These are phyloP conservation scores for Tupaia chinensis DNA, from an alignment of 2,113 vertebrate species.

Conservation along the genomic window DNA sequence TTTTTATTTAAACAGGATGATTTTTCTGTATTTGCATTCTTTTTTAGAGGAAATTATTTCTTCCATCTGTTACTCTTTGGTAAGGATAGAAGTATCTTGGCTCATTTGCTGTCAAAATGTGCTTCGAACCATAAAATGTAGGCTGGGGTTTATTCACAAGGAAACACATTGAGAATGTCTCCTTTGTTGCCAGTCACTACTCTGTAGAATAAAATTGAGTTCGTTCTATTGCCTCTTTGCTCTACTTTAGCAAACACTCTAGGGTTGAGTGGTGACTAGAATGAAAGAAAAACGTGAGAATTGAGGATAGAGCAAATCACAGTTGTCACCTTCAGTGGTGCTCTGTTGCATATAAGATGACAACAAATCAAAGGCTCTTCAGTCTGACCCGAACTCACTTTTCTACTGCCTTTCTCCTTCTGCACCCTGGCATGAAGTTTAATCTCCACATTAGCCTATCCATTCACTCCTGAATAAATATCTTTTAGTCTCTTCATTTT, in stretches of 20 bases:
- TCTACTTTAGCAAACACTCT: neutral
- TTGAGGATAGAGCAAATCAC: neutral
- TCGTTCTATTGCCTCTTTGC: neutral
- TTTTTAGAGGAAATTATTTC: conserved; percentile 45
- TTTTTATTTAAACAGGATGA: conserved; percentile 46
- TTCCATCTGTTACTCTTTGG: conserved; percentile 53
- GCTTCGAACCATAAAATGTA: conserved; percentile 18
- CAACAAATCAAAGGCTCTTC: neutral
- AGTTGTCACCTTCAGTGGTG: neutral
- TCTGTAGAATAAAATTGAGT: neutral
- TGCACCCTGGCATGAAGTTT: neutral
- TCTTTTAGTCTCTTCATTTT: neutral
- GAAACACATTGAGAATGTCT: neutral
- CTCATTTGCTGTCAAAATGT: conserved; percentile 51
- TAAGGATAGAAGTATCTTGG: conserved; percentile 8
- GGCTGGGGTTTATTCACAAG: conserved; percentile 35
- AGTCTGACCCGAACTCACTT: neutral
- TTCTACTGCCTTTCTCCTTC: neutral
- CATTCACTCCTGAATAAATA: neutral
- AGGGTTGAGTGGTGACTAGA: neutral
- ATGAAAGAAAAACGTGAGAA: neutral
- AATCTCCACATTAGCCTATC: neutral
- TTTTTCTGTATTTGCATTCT: conserved; percentile 12
- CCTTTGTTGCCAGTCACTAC: neutral
- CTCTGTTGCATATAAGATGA: neutral